phyloP scores from a whole-genome alignment of 2,797 vertebrate species.

The Bucorvus abyssinicus region DNA sequence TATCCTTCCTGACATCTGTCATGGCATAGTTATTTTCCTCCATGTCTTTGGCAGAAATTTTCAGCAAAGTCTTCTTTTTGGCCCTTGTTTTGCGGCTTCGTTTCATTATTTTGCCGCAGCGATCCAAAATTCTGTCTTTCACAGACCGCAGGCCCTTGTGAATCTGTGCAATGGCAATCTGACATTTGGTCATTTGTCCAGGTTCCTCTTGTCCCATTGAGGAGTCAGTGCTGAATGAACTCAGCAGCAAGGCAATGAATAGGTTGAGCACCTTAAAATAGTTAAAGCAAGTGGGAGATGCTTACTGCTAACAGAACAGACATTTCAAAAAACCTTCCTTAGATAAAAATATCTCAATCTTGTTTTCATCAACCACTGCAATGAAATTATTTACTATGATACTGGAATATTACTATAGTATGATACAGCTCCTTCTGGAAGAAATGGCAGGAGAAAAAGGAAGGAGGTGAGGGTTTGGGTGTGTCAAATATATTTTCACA shows the following conservation, averaged over 20 bases:
- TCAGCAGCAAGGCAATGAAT: conserved; percentile 92
- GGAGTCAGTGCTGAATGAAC: conserved; percentile 86
- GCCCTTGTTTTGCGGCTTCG: not conserved
- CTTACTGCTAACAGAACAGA: not conserved
- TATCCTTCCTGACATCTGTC: conserved; percentile 4
- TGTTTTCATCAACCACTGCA: not conserved
- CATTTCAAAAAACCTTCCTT: not conserved
- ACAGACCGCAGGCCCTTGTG: conserved; percentile 70
- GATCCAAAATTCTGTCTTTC: conserved; percentile 54
- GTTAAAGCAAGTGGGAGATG: not conserved
- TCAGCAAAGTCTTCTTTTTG: conserved; percentile 72
- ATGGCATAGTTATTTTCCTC: conserved; percentile 42
- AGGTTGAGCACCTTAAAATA: conserved; percentile 88
- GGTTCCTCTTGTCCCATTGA: conserved; percentile 78
- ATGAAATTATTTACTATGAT: not conserved
- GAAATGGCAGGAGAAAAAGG: not conserved
- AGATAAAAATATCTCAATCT: not conserved
- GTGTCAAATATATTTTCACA: not conserved
- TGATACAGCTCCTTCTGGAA: not conserved
- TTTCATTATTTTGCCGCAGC: not conserved
- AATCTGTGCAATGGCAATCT: conserved; percentile 84
- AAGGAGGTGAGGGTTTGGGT: not conserved
- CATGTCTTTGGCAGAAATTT: conserved; percentile 42
- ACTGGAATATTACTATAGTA: not conserved
- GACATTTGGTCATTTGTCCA: conserved; percentile 84